Conservation (phyloP, 2,888 invertebrate species). For the Drosophila ezoana region DNA sequence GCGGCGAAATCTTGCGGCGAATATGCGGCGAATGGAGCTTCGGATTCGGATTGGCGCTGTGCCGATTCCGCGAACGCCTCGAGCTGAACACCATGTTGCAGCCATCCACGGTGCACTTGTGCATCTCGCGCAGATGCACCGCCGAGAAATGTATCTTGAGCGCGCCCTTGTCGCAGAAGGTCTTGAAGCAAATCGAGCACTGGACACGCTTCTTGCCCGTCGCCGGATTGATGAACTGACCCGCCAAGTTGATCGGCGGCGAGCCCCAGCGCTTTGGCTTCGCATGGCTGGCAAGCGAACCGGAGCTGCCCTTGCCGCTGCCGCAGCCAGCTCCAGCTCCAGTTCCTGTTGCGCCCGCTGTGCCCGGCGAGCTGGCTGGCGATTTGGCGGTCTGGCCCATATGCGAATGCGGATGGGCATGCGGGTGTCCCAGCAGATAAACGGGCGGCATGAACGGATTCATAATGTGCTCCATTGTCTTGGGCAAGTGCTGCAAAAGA, state of each 20-base stretch:
- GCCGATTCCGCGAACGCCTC: conserved; percentile 96
- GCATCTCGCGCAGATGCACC: conserved; percentile 99
- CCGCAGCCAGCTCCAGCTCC: conserved; percentile 24
- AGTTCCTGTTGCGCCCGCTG: neutral
- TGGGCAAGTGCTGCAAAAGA: conserved; percentile 29
- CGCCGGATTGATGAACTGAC: conserved; percentile 95
- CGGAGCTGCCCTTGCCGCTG: conserved; percentile 9
- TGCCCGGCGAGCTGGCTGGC: conserved; percentile 77
- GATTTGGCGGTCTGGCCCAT: conserved; percentile 45
- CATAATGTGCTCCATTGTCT: conserved; percentile 84
- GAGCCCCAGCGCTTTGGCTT: conserved; percentile 89
- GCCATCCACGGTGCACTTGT: conserved; percentile 99
- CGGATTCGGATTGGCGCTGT: conserved; percentile 99
- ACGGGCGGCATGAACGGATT: conserved; percentile 83
- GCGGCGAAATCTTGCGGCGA: conserved; percentile 96
- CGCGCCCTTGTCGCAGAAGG: conserved; percentile 99
- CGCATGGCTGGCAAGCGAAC: conserved; percentile 42
- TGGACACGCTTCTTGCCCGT: conserved; percentile 98
- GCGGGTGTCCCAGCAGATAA: conserved; percentile 83
- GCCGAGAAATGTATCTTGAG: conserved; percentile 99
- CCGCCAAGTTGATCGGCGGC: conserved; percentile 93
- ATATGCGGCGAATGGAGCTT: conserved; percentile 98
- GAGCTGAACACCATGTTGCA: conserved; percentile 99
- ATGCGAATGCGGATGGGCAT: conserved; percentile 47
- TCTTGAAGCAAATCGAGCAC: conserved; percentile 99